Base-by-base conservation (phyloP, 2,113 vertebrate species). In the Thinocorus orbignyianus region DNA sequence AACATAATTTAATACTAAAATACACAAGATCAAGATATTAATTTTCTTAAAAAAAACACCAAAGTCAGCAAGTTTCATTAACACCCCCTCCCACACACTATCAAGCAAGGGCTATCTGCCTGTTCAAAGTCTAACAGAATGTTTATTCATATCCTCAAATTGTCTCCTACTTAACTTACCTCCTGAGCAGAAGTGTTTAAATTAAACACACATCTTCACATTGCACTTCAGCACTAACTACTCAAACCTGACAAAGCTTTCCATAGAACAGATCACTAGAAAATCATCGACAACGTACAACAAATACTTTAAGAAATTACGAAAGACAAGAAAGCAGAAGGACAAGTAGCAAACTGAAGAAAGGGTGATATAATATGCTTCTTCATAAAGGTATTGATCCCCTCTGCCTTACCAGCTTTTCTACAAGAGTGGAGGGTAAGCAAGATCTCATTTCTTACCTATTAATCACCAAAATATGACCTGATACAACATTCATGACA, bases 151-250 rank as follows among this genome's bases (percentile, higher is more conserved):
- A 55, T 7, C 11, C 51, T 68, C 71, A 76, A 33, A 74, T 20
- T 93, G 51, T 71, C 33, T 86, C 61, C 79, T 68, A 74, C 60
- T 91, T 85, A 79, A 30, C 51, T 61, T 58, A 37, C 25, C 39
- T 87, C 88, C 61, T 87, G 52, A 85, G 41, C 23, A 70, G 41
- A 66, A 82, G 33, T 4, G 13, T 93, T 91, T 85, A 81, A 88
- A 86, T 83, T 65, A 83, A 81, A 85, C 65, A 91, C 11, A 57
- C 17, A 39, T 35, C 25, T 81, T 81, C 30, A 64, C 52, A 35
- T 4, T 48, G 52, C 35, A 46, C 61, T 85, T 60, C 39, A 74
- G 57, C 3, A 1, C 41, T 76, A 76, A 52, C 48, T 79, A 52
- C 1, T 17, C 49, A 65, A 71, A 57, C 33, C 19, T 52, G 90